Conservation (phyloP, 1,140 invertebrate species). For the Stenopsyche tienmushanensis region DNA sequence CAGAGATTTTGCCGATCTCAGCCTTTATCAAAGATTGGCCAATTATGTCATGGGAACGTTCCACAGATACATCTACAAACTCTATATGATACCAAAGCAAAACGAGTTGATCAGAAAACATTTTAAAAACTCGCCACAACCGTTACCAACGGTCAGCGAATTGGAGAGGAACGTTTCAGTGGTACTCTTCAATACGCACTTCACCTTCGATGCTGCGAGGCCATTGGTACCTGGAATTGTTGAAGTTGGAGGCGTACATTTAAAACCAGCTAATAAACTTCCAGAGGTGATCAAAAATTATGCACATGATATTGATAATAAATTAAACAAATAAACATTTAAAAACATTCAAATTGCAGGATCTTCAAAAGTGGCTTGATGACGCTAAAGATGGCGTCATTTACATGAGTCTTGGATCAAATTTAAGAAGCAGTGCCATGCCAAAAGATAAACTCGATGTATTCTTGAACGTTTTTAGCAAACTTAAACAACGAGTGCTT, state of each 20-base stretch:
- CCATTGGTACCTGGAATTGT: conserved; percentile 54
- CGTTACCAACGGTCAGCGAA: conserved; percentile 44
- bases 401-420: conserved; percentile 62
- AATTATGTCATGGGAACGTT: conserved; percentile 9
- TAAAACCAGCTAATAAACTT: conserved; percentile 46
- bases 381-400: conserved; percentile 58
- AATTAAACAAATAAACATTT: neutral
- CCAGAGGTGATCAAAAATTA: conserved; percentile 45
- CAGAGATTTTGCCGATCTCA: conserved; percentile 34
- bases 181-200: conserved; percentile 43
- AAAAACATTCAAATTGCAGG: conserved; percentile 45
- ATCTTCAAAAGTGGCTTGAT: conserved; percentile 58
- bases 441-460: conserved; percentile 54
- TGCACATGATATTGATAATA: neutral
- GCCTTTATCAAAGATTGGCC: conserved; percentile 18
- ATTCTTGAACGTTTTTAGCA: conserved; percentile 55
- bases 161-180: conserved; percentile 48
- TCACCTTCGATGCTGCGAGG: conserved; percentile 48
- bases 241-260: conserved; percentile 56
- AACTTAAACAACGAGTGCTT: conserved; percentile 60
- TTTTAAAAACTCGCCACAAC: conserved; percentile 37
- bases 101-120: conserved; percentile 45
- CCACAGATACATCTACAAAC: neutral
- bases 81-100: conserved; percentile 8
- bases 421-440: conserved; percentile 53